phyloP scores from a whole-genome alignment of 2,888 invertebrate species.

The Drosophila phalerata region DNA sequence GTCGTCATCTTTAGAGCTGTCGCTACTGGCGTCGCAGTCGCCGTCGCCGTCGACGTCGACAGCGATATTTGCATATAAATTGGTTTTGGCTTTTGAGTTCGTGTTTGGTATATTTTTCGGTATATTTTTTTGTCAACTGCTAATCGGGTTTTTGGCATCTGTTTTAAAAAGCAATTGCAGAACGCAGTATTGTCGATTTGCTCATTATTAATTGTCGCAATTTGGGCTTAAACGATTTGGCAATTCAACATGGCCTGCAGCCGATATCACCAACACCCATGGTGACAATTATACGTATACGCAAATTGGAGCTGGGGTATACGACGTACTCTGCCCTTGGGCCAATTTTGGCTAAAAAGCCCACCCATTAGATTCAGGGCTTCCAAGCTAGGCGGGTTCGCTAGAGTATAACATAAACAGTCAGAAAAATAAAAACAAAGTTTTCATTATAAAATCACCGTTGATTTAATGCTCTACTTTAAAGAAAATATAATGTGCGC shows the following conservation, averaged over 20 bases:
- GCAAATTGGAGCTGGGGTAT: constrained; percentile 34
- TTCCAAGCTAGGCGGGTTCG: constrained; percentile 4
- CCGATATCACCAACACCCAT: constrained; percentile 70
- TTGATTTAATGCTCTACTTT: constrained; percentile 12
- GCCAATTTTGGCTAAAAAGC: constrained; percentile 52
- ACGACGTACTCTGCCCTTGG: constrained; percentile 53
- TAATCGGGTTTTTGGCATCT: constrained; percentile 72
- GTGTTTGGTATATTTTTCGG: constrained; percentile 47
- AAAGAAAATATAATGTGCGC: not conserved
- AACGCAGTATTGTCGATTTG: constrained; percentile 43
- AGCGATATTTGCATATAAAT: constrained; percentile 82
- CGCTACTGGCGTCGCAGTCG: constrained; percentile 21
- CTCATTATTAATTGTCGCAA: constrained; percentile 73
- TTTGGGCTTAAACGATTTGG: constrained; percentile 74
- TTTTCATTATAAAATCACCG: not conserved
- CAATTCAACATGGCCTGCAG: constrained; percentile 60
- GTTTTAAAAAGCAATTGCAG: constrained; percentile 62
- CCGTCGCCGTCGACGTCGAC: constrained; percentile 29
- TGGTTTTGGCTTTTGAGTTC: constrained; percentile 78
- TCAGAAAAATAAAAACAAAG: constrained; percentile 12
- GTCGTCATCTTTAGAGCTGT: constrained; percentile 34
- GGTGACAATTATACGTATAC: constrained; percentile 80
- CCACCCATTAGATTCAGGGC: constrained; percentile 54
- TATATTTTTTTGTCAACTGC: constrained; percentile 53
- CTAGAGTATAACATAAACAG: constrained; percentile 21